Percentiles rank a stretch among this genome's conserved stretches.
Evolutionary conservation across 2,113 vertebrate species (phyloP).

Genomic region (Mustelus asterias): DNA sequence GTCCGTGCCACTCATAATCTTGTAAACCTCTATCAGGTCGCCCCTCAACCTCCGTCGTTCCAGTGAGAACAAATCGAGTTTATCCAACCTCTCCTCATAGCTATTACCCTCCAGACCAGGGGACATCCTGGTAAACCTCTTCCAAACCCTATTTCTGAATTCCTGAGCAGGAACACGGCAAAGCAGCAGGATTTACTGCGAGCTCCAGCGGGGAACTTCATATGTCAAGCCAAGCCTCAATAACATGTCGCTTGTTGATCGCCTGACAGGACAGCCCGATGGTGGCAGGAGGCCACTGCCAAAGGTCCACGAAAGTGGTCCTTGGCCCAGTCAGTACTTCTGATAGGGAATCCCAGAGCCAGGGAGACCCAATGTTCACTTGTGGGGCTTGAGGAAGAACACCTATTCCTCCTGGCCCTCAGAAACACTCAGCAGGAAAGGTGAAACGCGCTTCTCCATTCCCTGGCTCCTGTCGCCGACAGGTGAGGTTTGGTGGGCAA

Average conservation of each 20-base stretch:
- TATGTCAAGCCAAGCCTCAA: background rate
- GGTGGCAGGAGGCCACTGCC: background rate
- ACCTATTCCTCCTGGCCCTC: background rate
- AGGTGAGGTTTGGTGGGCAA: background rate
- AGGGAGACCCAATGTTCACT: background rate
- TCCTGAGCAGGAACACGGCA: background rate
- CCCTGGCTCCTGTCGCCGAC: background rate
- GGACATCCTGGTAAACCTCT: too few species aligned
- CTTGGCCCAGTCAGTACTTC: background rate
- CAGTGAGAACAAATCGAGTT: too few species aligned
- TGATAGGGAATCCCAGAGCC: background rate
- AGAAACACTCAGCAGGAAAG: background rate
- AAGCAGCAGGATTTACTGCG: background rate
- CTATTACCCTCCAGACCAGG: too few species aligned
- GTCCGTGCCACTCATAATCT: too few species aligned
- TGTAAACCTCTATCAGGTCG: too few species aligned
- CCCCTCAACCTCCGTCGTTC: too few species aligned
- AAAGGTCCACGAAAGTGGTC: background rate
- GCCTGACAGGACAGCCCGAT: background rate
- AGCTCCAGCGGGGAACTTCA: background rate
- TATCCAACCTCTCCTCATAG: too few species aligned
- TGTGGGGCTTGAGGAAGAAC: too few species aligned
- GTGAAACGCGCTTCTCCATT: background rate
- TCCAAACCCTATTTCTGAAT: background rate
- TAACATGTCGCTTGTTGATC: background rate